Percentiles rank a stretch among this genome's conserved stretches.
These are phyloP conservation scores for Bombus breviceps DNA, from an alignment of 1,140 invertebrate genomes.

Conservation along the genomic window DNA sequence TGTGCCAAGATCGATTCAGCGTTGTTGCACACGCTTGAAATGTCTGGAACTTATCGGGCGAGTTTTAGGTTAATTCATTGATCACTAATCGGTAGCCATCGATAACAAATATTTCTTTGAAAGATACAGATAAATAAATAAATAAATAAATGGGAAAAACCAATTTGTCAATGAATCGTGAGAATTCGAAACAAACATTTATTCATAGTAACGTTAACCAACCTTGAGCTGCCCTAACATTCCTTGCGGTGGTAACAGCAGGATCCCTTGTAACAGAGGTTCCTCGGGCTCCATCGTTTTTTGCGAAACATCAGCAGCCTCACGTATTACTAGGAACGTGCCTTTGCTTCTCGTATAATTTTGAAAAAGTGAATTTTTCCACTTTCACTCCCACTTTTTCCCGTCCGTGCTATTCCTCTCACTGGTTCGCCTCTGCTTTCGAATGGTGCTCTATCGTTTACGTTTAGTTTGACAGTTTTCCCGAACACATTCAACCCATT, in stretches of 20 bases:
- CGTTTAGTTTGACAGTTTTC: slow-evolving; percentile 57
- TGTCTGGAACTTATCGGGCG: not conserved
- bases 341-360: slow-evolving; percentile 27
- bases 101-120: not conserved
- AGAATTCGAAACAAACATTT: not conserved
- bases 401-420: slow-evolving; percentile 44
- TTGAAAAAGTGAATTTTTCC: slow-evolving; percentile 53
- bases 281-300: slow-evolving; percentile 86
- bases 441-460: slow-evolving; percentile 9
- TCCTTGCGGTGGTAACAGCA: slow-evolving; percentile 88
- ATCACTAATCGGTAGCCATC: not conserved
- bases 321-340: slow-evolving; percentile 19
- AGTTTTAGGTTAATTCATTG: slow-evolving; percentile 42
- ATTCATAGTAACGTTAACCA: slow-evolving; percentile 49
- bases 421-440: slow-evolving; percentile 24
- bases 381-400: slow-evolving; percentile 59
- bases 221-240: slow-evolving; percentile 84
- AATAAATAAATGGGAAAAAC: not conserved
- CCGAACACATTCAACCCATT: slow-evolving; percentile 56
- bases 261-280: slow-evolving; percentile 86
- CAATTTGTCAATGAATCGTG: not conserved
- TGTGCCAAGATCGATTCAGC: not conserved
- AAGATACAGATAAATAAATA: slow-evolving; percentile 22
- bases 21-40: not conserved
- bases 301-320: slow-evolving; percentile 49